Evolutionary conservation across 2,113 vertebrate genomes (phyloP).

Genomic region (Indicator indicator): DNA sequence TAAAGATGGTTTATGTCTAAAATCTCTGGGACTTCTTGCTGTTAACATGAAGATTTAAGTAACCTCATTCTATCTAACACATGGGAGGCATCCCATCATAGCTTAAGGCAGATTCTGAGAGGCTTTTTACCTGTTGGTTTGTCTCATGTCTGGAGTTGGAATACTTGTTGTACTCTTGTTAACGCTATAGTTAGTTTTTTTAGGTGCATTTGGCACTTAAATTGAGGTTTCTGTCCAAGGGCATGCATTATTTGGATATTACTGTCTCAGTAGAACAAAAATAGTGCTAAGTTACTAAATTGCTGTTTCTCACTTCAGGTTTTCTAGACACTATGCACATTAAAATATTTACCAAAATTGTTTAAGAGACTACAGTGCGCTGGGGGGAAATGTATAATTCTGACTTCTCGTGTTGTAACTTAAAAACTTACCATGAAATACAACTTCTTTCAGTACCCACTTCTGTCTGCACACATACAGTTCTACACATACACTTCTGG

Average conservation of each 20-base stretch:
- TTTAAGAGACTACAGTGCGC: background rate
- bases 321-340: background rate
- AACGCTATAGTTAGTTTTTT: background rate
- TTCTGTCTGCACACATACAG: background rate
- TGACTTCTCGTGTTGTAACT: background rate
- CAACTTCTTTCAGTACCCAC: rapidly evolving
- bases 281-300: background rate
- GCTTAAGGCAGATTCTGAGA: background rate
- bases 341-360: background rate
- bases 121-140: rapidly evolving
- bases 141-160: background rate
- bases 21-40: background rate
- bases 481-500: too few relatives aligned
- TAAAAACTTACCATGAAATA: background rate
- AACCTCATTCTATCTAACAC: background rate
- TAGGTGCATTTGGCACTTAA: background rate
- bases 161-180: background rate
- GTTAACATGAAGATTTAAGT: background rate
- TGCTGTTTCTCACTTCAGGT: background rate
- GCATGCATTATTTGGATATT: rapidly evolving
- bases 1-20: background rate
- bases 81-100: background rate
- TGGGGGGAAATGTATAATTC: background rate
- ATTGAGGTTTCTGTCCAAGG: background rate
- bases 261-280: background rate